phyloP scores from a whole-genome alignment of 2,797 vertebrate genomes.

The Falco concolor region DNA sequence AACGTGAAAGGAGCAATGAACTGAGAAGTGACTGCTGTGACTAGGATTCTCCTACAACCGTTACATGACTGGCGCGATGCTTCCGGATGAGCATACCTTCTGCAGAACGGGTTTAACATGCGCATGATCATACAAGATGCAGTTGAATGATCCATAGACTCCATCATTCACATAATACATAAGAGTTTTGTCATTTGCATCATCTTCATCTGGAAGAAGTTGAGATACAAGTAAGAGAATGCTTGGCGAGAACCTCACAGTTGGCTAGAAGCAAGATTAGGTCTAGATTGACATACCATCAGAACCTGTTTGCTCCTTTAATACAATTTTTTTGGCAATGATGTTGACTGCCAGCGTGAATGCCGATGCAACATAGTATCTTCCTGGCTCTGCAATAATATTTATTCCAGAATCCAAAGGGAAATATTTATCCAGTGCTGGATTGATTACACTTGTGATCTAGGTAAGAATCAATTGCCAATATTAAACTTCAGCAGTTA shows the following conservation, averaged over 20 bases:
- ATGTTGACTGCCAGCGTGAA: slow-evolving; percentile 94
- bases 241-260: background rate
- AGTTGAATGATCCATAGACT: slow-evolving; percentile 96
- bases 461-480: slow-evolving; percentile 40
- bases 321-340: slow-evolving; percentile 92
- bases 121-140: slow-evolving; percentile 92
- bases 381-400: slow-evolving; percentile 91
- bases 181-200: slow-evolving; percentile 82
- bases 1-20: background rate
- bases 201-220: slow-evolving; percentile 84
- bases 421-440: slow-evolving; percentile 93
- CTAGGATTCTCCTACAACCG: background rate
- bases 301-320: slow-evolving; percentile 85
- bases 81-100: slow-evolving; percentile 76
- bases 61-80: background rate
- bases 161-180: slow-evolving; percentile 99
- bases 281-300: slow-evolving; percentile 74
- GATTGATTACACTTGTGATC: slow-evolving; percentile 90
- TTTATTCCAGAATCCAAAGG: slow-evolving; percentile 82
- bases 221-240: background rate
- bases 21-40: background rate
- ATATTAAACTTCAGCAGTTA: background rate
- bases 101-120: slow-evolving; percentile 86
- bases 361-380: slow-evolving; percentile 94
- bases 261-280: background rate